Evolutionary conservation across 1,140 invertebrate species (phyloP).

Genomic region (Anastrepha obliqua): DNA sequence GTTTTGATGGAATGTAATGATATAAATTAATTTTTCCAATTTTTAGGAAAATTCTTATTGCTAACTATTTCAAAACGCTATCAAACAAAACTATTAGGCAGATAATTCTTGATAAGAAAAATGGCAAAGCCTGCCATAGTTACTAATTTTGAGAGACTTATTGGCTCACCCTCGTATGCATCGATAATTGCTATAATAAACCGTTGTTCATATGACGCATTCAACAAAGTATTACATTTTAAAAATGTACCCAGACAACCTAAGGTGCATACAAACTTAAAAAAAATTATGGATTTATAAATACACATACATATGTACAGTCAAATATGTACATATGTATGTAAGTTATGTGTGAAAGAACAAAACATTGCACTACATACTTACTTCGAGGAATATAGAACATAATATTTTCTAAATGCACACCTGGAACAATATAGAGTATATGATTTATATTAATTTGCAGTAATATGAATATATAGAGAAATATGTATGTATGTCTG

Average conservation of each 20-base stretch:
- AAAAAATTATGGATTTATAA: neutral
- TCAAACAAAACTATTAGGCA: too few relatives aligned
- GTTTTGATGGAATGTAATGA: too few relatives aligned
- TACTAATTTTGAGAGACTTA: too few relatives aligned
- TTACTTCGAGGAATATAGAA: neutral
- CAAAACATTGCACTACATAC: neutral
- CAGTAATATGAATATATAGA: neutral
- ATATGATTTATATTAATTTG: neutral
- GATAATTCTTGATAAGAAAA: neutral
- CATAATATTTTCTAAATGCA: neutral
- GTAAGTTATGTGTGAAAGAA: neutral
- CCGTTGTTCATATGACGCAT: neutral
- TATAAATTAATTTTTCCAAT: too few relatives aligned
- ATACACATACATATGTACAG: neutral
- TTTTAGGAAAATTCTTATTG: too few relatives aligned
- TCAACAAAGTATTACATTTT: slow-evolving; percentile 33
- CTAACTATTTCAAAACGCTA: too few relatives aligned
- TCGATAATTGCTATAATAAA: neutral
- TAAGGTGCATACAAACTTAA: neutral
- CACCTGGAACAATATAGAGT: neutral
- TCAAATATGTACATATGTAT: neutral
- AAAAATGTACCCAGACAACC: slow-evolving; percentile 23
- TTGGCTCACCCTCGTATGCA: too few relatives aligned
- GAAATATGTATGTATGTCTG: neutral
- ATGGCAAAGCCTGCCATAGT: neutral